Base-by-base conservation (phyloP, 2,797 vertebrate genomes). In the Phaenicophaeus curvirostris region DNA sequence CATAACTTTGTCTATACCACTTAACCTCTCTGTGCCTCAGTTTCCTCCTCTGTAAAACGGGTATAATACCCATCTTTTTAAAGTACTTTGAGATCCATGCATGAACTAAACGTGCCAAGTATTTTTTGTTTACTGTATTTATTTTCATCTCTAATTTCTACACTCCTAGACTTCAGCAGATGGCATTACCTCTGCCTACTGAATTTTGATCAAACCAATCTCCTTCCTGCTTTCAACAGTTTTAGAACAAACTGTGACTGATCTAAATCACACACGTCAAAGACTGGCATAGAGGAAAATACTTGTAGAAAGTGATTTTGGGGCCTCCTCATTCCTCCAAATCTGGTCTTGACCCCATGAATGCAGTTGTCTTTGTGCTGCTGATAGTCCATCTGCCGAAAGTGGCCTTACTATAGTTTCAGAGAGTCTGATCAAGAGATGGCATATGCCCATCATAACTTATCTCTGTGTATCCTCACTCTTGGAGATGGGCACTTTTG, bases 41-140 rank as follows among this genome's bases (percentile, higher is more conserved):
- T 97, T 96, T 96, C 96, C 94, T 97, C 96, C 96, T 96, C 95
- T 96, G 95, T 94, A 95, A 96, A 94, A 97, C 90, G 93, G 94
- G 91, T 93, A 25, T 71, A 92, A 95, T 62, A 67, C 95, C 96
- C 95, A 94, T 83, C 87, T 97, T 96, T 97, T 94, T 96, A 91
- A 96, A 96, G 74, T 94, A 71, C 77, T 95, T 80, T 44, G 93
- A 61, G 81, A 95, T 95, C 84, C 89, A 94, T 97, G 95, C 95
- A 97, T 97, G 95, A 94, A 93, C 91, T 91, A 91, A 96, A 89
- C 69, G 77, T 94, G 77, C 83, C 85, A 93, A 95, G 54, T 94
- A 83, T 94, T 95, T 96, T 97, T 91, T 90, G 75, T 96, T 95
- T 94, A 59, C 35, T 83, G 68, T 96, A 85, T 94, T 93, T 92